Conservation (phyloP, 2,797 vertebrate species). For the Garrulus glandarius region DNA sequence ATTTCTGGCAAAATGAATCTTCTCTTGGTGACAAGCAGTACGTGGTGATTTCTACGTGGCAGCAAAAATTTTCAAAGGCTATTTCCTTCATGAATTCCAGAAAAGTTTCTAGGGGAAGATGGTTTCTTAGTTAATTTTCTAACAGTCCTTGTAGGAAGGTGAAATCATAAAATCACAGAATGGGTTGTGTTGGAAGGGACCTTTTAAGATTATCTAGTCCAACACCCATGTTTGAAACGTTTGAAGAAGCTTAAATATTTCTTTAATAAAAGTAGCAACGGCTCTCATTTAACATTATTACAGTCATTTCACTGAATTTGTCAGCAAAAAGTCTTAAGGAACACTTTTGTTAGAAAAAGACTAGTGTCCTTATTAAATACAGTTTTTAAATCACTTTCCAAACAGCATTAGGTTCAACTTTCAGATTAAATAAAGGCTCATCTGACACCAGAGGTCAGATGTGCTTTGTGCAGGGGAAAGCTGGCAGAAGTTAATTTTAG, state of each 20-base stretch:
- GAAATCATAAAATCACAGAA: not conserved
- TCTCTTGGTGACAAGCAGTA: not conserved
- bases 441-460: not conserved
- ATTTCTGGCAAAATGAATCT: slow-evolving; percentile 23
- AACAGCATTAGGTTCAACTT: not conserved
- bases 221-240: not conserved
- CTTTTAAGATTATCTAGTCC: not conserved
- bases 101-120: not conserved
- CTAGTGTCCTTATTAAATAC: not conserved
- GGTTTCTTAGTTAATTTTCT: not conserved
- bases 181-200: not conserved
- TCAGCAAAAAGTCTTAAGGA: not conserved
- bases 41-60: not conserved
- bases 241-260: not conserved
- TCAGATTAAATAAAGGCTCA: not conserved
- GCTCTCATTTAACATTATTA: not conserved
- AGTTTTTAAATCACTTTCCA: not conserved
- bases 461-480: not conserved
- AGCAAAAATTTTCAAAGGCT: not conserved
- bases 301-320: not conserved
- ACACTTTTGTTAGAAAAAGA: not conserved
- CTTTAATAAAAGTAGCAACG: not conserved
- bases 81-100: not conserved
- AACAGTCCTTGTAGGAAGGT: not conserved
- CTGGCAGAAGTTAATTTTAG: not conserved